phyloP scores from a whole-genome alignment of 2,113 vertebrate genomes.

The Cairina moschata region DNA sequence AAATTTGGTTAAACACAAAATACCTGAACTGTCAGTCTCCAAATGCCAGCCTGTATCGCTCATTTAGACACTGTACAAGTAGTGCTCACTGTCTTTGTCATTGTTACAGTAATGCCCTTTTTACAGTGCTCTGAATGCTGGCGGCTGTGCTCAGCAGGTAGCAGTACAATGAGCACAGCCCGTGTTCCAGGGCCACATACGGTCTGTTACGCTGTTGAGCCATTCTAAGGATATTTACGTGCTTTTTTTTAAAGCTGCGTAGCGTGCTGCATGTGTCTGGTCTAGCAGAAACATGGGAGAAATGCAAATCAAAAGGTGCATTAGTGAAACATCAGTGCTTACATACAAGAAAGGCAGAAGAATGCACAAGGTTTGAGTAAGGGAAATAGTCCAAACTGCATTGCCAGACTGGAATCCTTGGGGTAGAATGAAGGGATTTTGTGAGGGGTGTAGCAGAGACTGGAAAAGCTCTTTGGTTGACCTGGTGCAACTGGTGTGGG shows the following conservation, averaged over 20 bases:
- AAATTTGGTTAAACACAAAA: background rate
- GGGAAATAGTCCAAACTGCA: background rate
- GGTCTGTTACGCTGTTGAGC: background rate
- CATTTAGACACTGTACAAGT: background rate
- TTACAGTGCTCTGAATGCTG: background rate
- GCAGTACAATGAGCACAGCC: background rate
- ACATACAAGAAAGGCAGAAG: background rate
- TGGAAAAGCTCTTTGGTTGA: background rate
- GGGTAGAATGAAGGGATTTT: background rate
- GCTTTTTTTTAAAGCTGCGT: background rate
- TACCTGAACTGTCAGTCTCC: background rate
- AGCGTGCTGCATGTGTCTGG: background rate
- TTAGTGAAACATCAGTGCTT: background rate
- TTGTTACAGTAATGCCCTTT: background rate
- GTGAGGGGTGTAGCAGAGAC: background rate
- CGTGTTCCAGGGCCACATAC: background rate
- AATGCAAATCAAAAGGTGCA: background rate
- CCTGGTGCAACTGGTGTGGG: background rate
- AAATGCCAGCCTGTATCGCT: background rate
- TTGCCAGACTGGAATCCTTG: background rate
- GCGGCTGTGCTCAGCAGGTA: constrained; percentile 1
- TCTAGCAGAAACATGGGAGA: background rate
- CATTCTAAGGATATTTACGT: background rate
- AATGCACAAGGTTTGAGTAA: background rate
- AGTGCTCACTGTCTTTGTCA: background rate